phyloP scores from a whole-genome alignment of 2,888 invertebrate genomes.

The Tricholauxania praeusta region DNA sequence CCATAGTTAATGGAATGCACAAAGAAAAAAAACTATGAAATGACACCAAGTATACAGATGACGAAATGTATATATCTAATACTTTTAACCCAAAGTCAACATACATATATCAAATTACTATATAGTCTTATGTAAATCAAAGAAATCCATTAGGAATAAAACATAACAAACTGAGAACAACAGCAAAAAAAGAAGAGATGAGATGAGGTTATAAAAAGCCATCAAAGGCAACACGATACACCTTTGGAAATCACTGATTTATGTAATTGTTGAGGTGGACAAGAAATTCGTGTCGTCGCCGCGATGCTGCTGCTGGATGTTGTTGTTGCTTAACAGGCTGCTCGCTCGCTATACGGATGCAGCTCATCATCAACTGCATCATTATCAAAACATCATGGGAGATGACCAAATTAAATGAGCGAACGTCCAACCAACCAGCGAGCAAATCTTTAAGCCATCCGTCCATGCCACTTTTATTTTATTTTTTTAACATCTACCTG shows the following conservation, averaged over 20 bases:
- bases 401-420: constrained; percentile 58
- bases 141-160: constrained; percentile 5
- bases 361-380: constrained; percentile 36
- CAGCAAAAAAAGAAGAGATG: too few species aligned
- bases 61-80: too few species aligned
- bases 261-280: constrained; percentile 60
- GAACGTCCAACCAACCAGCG: constrained; percentile 15
- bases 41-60: too few species aligned
- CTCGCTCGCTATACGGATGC: constrained; percentile 3
- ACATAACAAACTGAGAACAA: too few species aligned
- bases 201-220: background rate
- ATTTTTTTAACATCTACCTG: constrained; percentile 13
- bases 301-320: constrained; percentile 2
- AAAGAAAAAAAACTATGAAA: too few species aligned
- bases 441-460: background rate
- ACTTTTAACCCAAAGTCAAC: too few species aligned
- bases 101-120: too few species aligned
- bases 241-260: constrained; percentile 58
- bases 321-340: constrained; percentile 11
- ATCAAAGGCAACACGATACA: constrained; percentile 61
- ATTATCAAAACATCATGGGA: constrained; percentile 63
- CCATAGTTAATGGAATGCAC: too few species aligned
- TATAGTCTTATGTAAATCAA: background rate
- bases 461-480: background rate
- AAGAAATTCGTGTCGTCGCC: constrained; percentile 50